Conservation (phyloP, 92 coral and sea anemone genomes). For the Hydrozoanthus gracilis region DNA sequence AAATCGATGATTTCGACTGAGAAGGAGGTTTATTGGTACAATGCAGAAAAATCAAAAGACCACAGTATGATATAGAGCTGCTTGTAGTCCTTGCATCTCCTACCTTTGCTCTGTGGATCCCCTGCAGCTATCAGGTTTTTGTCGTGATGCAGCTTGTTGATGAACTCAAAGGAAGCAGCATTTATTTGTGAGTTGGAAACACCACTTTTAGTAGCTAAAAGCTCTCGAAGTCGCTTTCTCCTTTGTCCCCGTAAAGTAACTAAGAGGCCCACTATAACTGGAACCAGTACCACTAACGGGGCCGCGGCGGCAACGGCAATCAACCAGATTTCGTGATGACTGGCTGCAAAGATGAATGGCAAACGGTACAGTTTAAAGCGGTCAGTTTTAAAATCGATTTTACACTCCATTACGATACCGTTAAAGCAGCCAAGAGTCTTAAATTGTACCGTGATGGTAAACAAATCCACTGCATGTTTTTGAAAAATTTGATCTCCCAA, state of each 20-base stretch:
- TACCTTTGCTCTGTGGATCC: background rate
- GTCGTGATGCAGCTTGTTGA: background rate
- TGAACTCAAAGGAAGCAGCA: background rate
- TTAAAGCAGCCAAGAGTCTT: too few species aligned
- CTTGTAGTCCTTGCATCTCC: too few species aligned
- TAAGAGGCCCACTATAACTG: background rate
- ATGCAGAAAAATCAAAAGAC: too few species aligned
- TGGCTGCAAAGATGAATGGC: background rate
- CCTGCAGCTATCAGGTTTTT: background rate
- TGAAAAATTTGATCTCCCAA: too few species aligned
- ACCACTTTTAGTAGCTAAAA: background rate
- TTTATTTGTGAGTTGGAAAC: background rate
- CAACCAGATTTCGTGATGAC: background rate
- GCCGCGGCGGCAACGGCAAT: background rate
- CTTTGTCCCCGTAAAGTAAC: background rate
- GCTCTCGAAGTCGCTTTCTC: background rate
- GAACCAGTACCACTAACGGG: background rate
- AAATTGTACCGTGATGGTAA: too few species aligned
- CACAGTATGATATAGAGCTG: background rate
- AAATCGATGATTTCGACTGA: too few species aligned
- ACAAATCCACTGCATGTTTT: too few species aligned
- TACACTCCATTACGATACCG: too few species aligned
- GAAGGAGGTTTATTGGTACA: too few species aligned
- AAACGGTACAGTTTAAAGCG: background rate
- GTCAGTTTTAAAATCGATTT: background rate